Evolutionary conservation across 2,888 invertebrate genomes (phyloP).

Genomic region (Theretra japonica): DNA sequence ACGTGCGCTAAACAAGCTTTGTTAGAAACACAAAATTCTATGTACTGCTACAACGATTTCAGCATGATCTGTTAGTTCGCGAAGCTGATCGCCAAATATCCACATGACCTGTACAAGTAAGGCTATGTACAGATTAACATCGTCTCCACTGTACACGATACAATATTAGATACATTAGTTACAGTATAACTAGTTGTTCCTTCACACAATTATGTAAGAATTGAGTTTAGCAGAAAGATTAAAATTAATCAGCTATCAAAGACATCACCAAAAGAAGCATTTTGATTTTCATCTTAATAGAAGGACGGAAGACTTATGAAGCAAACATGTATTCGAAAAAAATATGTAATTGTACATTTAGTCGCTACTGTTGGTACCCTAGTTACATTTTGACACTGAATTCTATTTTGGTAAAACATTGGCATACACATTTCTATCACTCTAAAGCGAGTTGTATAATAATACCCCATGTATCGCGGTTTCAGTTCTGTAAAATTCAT

Average conservation of each 20-base stretch:
- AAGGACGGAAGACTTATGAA: constrained; percentile 82
- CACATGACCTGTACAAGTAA: constrained; percentile 83
- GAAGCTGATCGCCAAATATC: constrained; percentile 84
- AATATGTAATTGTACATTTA: constrained; percentile 60
- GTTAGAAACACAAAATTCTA: constrained; percentile 61
- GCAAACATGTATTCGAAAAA: constrained; percentile 67
- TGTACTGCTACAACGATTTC: constrained; percentile 62
- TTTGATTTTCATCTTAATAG: constrained; percentile 61
- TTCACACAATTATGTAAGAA: constrained; percentile 46
- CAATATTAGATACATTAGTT: constrained; percentile 52
- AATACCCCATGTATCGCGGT: constrained; percentile 54
- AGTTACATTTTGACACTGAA: constrained; percentile 80
- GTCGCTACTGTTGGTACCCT: constrained; percentile 74
- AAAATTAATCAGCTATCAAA: constrained; percentile 44
- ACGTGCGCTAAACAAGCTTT: constrained; percentile 66
- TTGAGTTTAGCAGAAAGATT: constrained; percentile 32
- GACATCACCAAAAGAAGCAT: constrained; percentile 42
- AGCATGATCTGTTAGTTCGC: constrained; percentile 65
- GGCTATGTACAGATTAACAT: constrained; percentile 73
- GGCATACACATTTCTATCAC: constrained; percentile 58
- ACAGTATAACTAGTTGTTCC: constrained; percentile 56
- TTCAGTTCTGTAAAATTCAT: constrained; percentile 56
- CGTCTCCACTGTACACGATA: constrained; percentile 53
- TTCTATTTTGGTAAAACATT: constrained; percentile 60
- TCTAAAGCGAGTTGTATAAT: constrained; percentile 59